Percentiles rank a stretch among this genome's conserved stretches.
Conservation (phyloP, 2,113 vertebrate species). For the Chitala chitala region DNA sequence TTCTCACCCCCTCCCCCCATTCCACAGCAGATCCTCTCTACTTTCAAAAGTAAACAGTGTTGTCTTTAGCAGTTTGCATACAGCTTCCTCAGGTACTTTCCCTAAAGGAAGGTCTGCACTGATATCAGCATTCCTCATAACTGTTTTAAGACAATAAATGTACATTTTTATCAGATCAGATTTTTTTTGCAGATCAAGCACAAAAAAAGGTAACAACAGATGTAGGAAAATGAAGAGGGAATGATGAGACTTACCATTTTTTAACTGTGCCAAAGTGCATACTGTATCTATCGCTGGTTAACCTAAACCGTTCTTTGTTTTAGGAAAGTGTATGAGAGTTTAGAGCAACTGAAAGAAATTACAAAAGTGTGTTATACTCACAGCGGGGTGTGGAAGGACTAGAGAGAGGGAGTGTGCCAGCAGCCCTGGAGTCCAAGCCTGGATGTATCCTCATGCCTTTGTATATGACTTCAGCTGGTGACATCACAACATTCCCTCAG, state of each 20-base stretch:
- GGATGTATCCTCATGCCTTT: slow-evolving; percentile 59
- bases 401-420: slow-evolving; percentile 42
- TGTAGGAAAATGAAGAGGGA: slow-evolving; percentile 42
- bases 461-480: slow-evolving; percentile 61
- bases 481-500: slow-evolving; percentile 69
- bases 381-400: slow-evolving; percentile 59
- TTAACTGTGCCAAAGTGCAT: slow-evolving; percentile 28
- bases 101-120: no score
- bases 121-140: no score
- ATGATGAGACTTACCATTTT: slow-evolving; percentile 35
- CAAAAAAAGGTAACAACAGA: slow-evolving; percentile 49
- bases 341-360: slow-evolving; percentile 19
- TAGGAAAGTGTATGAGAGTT: slow-evolving; percentile 6
- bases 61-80: slow-evolving; percentile 16
- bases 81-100: no score
- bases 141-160: no score
- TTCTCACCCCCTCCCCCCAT: slow-evolving; percentile 20
- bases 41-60: slow-evolving; percentile 33
- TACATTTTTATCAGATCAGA: no score
- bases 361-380: slow-evolving; percentile 55
- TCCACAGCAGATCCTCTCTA: slow-evolving; percentile 37
- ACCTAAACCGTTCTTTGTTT: slow-evolving; percentile 10
- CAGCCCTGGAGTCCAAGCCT: slow-evolving; percentile 54
- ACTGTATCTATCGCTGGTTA: slow-evolving; percentile 33
- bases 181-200: slow-evolving; percentile 47